These are phyloP conservation scores for Oscheius sp. DNA, from an alignment of 2,888 invertebrate genomes.

Conservation along the genomic window DNA sequence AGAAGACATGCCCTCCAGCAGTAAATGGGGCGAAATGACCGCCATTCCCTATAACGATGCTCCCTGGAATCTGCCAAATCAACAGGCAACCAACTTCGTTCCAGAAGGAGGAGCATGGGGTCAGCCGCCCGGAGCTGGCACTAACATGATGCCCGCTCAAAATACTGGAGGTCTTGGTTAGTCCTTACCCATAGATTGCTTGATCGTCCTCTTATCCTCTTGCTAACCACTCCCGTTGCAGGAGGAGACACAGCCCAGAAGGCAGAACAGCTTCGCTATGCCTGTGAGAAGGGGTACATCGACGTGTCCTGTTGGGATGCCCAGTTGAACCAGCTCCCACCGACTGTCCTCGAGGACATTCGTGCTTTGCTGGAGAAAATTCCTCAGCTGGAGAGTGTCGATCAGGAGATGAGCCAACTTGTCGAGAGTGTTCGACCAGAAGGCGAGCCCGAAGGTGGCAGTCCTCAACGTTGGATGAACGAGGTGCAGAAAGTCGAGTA, in stretches of 20 bases:
- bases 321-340: slow-evolving; percentile 54
- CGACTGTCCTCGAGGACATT: slow-evolving; percentile 44
- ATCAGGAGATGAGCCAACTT: slow-evolving; percentile 49
- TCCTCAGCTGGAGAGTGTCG: slow-evolving; percentile 53
- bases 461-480: slow-evolving; percentile 56
- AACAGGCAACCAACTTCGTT: slow-evolving; percentile 41
- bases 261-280: slow-evolving; percentile 55
- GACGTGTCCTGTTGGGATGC: slow-evolving; percentile 29
- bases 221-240: not conserved
- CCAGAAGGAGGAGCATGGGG: slow-evolving; percentile 41
- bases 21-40: slow-evolving; percentile 51
- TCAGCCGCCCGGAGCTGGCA: slow-evolving; percentile 40
- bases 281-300: slow-evolving; percentile 54
- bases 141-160: slow-evolving; percentile 1
- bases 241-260: slow-evolving; percentile 39
- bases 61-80: slow-evolving; percentile 58
- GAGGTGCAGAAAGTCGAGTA: slow-evolving; percentile 63
- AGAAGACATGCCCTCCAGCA: slow-evolving; percentile 38
- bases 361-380: slow-evolving; percentile 49
- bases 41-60: slow-evolving; percentile 43
- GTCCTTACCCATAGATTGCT: not conserved
- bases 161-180: slow-evolving; percentile 19
- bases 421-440: slow-evolving; percentile 48
- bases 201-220: not conserved
- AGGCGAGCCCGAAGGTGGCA: slow-evolving; percentile 45